A percentile compares a stretch with the other conserved stretches of the same genome.
These are phyloP conservation scores for Uloborus plumipes DNA, from an alignment of 2,888 invertebrate species.

Conservation along the genomic window DNA sequence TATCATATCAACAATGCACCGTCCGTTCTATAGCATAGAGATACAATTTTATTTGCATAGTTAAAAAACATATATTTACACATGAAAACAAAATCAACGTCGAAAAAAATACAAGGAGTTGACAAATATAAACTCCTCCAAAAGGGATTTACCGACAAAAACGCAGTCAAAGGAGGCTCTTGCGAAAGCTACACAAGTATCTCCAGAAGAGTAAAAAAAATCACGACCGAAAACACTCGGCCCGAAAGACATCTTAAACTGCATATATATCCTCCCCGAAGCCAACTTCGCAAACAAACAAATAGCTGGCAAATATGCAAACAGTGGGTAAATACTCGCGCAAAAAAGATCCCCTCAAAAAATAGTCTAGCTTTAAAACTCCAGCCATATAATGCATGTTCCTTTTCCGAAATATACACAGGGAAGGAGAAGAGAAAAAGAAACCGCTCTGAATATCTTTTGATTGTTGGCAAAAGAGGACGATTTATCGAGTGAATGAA, in stretches of 20 bases:
- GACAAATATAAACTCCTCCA: background rate
- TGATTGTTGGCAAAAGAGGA: conserved; percentile 61
- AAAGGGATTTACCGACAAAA: background rate
- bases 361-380: conserved; percentile 55
- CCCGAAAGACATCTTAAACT: too few species aligned
- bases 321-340: conserved; percentile 20
- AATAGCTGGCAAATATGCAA: conserved; percentile 58
- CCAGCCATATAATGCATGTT: conserved; percentile 52
- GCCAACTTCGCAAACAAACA: conserved; percentile 36
- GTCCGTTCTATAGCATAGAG: too few species aligned
- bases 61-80: background rate
- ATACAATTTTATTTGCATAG: background rate
- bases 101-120: background rate
- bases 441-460: conserved; percentile 58
- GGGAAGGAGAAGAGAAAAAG: conserved; percentile 20
- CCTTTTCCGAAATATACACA: conserved; percentile 16
- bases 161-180: too few species aligned
- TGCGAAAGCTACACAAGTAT: too few species aligned
- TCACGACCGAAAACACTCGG: too few species aligned
- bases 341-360: conserved; percentile 27
- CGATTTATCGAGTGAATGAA: conserved; percentile 60
- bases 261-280: conserved; percentile 8
- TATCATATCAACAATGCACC: too few species aligned
- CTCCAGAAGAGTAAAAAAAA: too few species aligned
- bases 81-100: background rate